phyloP scores from a whole-genome alignment of 1,140 invertebrate species.

The Lucilia cuprina region DNA sequence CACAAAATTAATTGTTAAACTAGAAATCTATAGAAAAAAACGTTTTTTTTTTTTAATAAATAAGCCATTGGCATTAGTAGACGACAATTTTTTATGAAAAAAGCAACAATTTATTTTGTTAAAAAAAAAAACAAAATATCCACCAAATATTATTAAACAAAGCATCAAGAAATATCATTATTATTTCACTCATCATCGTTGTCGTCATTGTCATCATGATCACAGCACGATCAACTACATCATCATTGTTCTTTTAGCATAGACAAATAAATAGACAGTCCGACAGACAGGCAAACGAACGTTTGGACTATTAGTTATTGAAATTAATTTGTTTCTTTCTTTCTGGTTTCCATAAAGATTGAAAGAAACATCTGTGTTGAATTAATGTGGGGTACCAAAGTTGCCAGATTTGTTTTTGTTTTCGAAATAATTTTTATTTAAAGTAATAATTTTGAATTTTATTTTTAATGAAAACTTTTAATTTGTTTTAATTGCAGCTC shows the following conservation, averaged over 20 bases:
- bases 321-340: neutral
- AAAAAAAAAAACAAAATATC: neutral
- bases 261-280: neutral
- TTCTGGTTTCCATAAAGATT: neutral
- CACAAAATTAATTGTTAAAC: neutral
- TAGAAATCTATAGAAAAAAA: neutral
- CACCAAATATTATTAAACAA: neutral
- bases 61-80: constrained; percentile 11
- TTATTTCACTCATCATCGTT: too few relatives aligned
- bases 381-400: constrained; percentile 38
- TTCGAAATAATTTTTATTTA: neutral
- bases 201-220: neutral
- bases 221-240: neutral
- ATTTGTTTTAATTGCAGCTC: constrained; percentile 53
- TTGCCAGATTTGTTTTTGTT: constrained; percentile 29
- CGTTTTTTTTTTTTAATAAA: neutral
- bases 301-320: too few relatives aligned
- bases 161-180: neutral
- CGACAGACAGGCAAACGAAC: neutral
- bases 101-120: too few relatives aligned
- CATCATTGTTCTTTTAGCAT: neutral
- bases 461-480: neutral
- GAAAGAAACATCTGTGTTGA: neutral
- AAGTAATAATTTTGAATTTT: too few relatives aligned
- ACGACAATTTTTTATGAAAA: neutral